A percentile compares a stretch with the other conserved stretches of the same genome.
These are phyloP conservation scores for Alligator mississippiensis DNA, from an alignment of 2,113 vertebrate genomes.

Conservation along the genomic window DNA sequence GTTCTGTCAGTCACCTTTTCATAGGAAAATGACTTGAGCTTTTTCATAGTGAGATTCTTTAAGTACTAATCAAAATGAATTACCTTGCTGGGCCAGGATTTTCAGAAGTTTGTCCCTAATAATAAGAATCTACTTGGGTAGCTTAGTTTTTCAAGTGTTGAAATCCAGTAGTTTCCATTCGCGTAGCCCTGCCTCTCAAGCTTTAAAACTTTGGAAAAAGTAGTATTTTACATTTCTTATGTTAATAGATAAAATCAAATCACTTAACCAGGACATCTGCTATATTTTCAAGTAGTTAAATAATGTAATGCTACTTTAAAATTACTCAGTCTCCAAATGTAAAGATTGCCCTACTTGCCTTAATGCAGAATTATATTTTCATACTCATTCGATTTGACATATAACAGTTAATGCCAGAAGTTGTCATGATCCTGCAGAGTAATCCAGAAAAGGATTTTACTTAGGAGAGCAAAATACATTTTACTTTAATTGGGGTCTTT, in stretches of 20 bases:
- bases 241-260: neutral
- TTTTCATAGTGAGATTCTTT: neutral
- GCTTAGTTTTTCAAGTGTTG: neutral
- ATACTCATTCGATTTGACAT: conserved; percentile 6
- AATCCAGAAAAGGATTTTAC: conserved; percentile 63
- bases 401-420: conserved; percentile 46
- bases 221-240: neutral
- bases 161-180: neutral
- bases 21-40: neutral
- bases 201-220: neutral
- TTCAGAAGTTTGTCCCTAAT: neutral
- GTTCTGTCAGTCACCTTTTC: conserved; percentile 30
- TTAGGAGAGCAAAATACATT: conserved; percentile 44
- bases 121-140: neutral
- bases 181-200: neutral
- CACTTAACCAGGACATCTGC: neutral
- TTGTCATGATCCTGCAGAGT: conserved; percentile 46
- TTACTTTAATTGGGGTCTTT: conserved; percentile 12
- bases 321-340: neutral
- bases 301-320: conserved; percentile 33
- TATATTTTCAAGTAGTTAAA: neutral
- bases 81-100: neutral
- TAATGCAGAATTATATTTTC: neutral
- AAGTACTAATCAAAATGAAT: conserved; percentile 33
- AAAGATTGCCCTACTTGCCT: conserved; percentile 41